Evolutionary conservation across 2,888 invertebrate species (phyloP), one percentile per base, ranked within the genome.

Genomic region (Agelastica alni): DNA sequence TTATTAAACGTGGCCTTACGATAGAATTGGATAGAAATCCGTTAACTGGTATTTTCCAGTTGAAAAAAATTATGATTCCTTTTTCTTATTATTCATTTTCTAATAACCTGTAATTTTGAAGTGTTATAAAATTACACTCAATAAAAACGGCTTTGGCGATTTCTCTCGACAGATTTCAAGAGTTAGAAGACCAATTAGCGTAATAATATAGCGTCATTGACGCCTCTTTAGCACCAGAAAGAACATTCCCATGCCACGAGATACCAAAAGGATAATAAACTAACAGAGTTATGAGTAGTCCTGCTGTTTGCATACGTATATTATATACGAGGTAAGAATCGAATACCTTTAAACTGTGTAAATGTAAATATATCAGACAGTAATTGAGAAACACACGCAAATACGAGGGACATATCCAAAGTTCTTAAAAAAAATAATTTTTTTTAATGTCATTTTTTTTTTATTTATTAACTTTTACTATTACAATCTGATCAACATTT

Each of bases 381-480:
- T 59, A 61, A 61, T 60, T 61, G 61, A 61, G 53, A 53, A 44
- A 52, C n/a, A n/a, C n/a, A n/a, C n/a, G n/a, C n/a, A n/a, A n/a
- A n/a, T n/a, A n/a, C n/a, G n/a, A n/a, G n/a, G n/a, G n/a, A n/a
- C n/a, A n/a, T n/a, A n/a, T n/a, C n/a, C n/a, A n/a, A n/a, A n/a
- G n/a, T n/a, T n/a, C n/a, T n/a, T n/a, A n/a, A n/a, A n/a, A n/a
- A n/a, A n/a, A n/a, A n/a, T n/a, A n/a, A n/a, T n/a, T n/a, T n/a
- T n/a, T n/a, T n/a, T n/a, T n/a, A n/a, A n/a, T n/a, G n/a, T n/a
- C n/a, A n/a, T n/a, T n/a, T n/a, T n/a, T n/a, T n/a, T n/a, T n/a
- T n/a, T n/a, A n/a, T n/a, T n/a, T n/a, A n/a, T n/a, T n/a, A n/a
- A n/a, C n/a, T n/a, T n/a, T n/a, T n/a, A n/a, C n/a, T n/a, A n/a